Evolutionary conservation across 2,888 invertebrate species (phyloP).

Genomic region (Nomada fabriciana): DNA sequence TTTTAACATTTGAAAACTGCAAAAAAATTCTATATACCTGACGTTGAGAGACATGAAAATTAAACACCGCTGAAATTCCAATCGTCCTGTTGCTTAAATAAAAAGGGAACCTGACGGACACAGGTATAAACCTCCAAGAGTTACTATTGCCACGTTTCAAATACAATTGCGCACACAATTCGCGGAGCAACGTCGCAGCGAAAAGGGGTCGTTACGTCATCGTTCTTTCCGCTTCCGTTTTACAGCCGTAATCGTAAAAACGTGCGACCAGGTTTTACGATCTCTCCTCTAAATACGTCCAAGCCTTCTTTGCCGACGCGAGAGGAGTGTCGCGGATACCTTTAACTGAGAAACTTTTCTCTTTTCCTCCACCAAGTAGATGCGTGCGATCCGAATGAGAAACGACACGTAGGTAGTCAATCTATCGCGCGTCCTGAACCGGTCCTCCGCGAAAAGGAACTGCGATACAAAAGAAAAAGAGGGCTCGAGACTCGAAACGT

Average conservation of each 20-base stretch:
- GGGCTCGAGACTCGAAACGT: slow-evolving; percentile 11
- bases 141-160: not conserved
- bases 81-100: too few species aligned
- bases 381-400: slow-evolving; percentile 17
- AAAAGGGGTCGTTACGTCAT: not conserved
- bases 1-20: too few species aligned
- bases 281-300: slow-evolving; percentile 7
- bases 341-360: not conserved
- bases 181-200: not conserved
- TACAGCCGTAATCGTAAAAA: slow-evolving; percentile 30
- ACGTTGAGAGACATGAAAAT: too few species aligned
- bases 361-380: not conserved
- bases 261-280: not conserved
- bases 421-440: slow-evolving; percentile 25
- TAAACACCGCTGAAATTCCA: too few species aligned
- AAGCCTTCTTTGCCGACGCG: not conserved
- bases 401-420: slow-evolving; percentile 15
- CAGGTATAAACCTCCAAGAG: too few species aligned
- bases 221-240: slow-evolving; percentile 2
- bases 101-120: too few species aligned
- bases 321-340: not conserved
- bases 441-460: slow-evolving; percentile 7
- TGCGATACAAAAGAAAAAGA: slow-evolving; percentile 21
- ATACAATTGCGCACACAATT: not conserved
- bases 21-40: too few species aligned